A percentile compares a stretch with the other conserved stretches of the same genome.
Evolutionary conservation across 2,113 vertebrate species (phyloP).

Genomic region (Mus pahari): DNA sequence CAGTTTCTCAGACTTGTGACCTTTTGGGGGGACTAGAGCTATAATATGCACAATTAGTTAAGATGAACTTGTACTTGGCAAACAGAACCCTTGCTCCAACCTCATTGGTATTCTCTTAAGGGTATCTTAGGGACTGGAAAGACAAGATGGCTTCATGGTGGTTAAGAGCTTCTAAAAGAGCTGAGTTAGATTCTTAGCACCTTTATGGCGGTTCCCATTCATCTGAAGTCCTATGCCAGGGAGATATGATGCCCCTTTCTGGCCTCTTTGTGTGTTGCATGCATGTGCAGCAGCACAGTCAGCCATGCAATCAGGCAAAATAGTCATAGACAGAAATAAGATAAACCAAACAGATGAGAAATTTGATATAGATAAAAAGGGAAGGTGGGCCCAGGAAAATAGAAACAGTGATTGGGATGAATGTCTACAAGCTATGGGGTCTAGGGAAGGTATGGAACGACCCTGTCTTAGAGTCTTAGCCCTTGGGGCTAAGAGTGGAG

Average conservation of each 20-base stretch:
- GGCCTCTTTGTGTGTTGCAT: not conserved
- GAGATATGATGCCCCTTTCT: not conserved
- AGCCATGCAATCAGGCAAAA: not conserved
- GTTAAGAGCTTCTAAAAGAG: not conserved
- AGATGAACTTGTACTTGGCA: not conserved
- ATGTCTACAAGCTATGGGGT: not conserved
- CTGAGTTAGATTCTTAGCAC: not conserved
- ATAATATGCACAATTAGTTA: not conserved
- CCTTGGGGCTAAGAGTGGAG: not conserved
- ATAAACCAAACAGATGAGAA: not conserved
- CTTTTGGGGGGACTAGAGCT: not conserved
- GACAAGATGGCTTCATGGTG: not conserved
- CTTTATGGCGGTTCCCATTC: not conserved
- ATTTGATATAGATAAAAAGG: not conserved
- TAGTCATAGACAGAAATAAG: not conserved
- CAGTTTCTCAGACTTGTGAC: not conserved
- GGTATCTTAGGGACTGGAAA: not conserved
- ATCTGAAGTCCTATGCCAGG: not conserved
- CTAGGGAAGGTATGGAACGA: not conserved
- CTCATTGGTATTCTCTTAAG: not conserved
- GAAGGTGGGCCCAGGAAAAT: not conserved
- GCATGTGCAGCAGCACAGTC: not conserved
- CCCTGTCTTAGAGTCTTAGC: not conserved
- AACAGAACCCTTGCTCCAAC: not conserved
- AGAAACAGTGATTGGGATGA: not conserved